phyloP scores from a whole-genome alignment of 2,888 invertebrate species.

The Drosophila fulvimacula region DNA sequence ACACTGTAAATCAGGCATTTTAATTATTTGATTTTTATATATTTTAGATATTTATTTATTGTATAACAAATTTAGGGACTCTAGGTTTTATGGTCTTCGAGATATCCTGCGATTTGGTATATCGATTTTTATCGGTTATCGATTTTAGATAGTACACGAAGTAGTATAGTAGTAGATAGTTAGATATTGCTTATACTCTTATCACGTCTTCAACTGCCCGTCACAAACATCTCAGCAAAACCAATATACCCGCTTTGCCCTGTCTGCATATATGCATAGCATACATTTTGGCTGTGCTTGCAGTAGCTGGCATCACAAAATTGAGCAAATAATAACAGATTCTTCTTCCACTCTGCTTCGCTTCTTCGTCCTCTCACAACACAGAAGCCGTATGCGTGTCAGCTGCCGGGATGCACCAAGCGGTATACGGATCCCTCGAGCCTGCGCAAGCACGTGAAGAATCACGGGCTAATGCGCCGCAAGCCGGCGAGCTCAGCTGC shows the following conservation, averaged over 20 bases:
- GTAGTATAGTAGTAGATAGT: too few species aligned
- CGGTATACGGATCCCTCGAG: slow-evolving; percentile 98
- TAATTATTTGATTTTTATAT: too few species aligned
- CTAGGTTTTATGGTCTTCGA: too few species aligned
- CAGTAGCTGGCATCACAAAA: neutral
- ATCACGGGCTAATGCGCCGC: slow-evolving; percentile 86
- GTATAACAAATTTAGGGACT: too few species aligned
- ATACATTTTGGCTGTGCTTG: neutral
- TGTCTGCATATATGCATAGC: neutral
- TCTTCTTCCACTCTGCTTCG: neutral
- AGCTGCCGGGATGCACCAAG: slow-evolving; percentile 93
- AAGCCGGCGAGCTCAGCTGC: slow-evolving; percentile 77
- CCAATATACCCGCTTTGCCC: neutral
- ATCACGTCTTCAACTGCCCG: too few species aligned
- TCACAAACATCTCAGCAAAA: neutral
- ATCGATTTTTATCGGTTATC: too few species aligned
- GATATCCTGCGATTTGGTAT: too few species aligned
- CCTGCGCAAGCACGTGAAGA: slow-evolving; percentile 96
- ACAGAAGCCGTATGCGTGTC: slow-evolving; percentile 97
- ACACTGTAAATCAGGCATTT: neutral
- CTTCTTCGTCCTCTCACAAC: too few species aligned
- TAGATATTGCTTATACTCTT: too few species aligned
- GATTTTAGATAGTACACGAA: too few species aligned
- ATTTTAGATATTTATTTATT: too few species aligned
- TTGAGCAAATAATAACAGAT: slow-evolving; percentile 26